phyloP scores from a whole-genome alignment of 2,888 invertebrate species.

The Micropterix aruncella region DNA sequence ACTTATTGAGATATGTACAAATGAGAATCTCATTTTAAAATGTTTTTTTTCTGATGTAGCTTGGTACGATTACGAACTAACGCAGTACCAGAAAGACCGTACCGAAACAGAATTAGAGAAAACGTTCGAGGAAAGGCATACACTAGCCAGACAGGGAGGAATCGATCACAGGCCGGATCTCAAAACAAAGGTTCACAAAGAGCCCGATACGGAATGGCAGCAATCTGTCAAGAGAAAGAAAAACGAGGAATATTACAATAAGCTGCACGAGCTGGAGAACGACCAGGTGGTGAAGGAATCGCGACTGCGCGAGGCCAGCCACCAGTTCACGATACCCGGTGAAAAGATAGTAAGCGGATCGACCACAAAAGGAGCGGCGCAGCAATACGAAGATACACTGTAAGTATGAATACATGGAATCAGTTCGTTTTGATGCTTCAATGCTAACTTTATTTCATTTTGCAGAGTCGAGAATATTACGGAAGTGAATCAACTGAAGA shows the following conservation, averaged over 20 bases:
- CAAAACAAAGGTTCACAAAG: slow-evolving; percentile 52
- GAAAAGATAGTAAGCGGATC: slow-evolving; percentile 65
- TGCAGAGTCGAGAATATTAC: slow-evolving; percentile 41
- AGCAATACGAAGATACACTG: slow-evolving; percentile 72
- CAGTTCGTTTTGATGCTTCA: slow-evolving; percentile 1
- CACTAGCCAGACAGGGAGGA: slow-evolving; percentile 49
- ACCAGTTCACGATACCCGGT: slow-evolving; percentile 76
- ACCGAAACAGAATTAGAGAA: slow-evolving; percentile 74
- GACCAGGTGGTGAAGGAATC: slow-evolving; percentile 75
- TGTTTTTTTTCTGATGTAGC: slow-evolving; percentile 34
- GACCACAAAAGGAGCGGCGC: slow-evolving; percentile 76
- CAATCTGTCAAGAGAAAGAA: slow-evolving; percentile 69
- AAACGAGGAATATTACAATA: slow-evolving; percentile 69
- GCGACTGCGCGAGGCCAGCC: slow-evolving; percentile 58
- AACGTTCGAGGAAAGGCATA: slow-evolving; percentile 75
- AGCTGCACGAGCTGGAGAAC: slow-evolving; percentile 70
- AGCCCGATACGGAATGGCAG: slow-evolving; percentile 76
- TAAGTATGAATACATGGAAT: slow-evolving; percentile 37
- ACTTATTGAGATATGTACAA: slow-evolving; percentile 4
- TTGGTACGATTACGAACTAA: slow-evolving; percentile 84
- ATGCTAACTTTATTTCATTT: slow-evolving; percentile 8
- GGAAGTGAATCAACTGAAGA: slow-evolving; percentile 19
- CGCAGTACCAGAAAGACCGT: slow-evolving; percentile 71
- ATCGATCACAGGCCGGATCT: slow-evolving; percentile 48
- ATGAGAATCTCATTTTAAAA: slow-evolving; percentile 1